phyloP scores from a whole-genome alignment of 2,797 vertebrate genomes.

The Borostomias antarcticus region DNA sequence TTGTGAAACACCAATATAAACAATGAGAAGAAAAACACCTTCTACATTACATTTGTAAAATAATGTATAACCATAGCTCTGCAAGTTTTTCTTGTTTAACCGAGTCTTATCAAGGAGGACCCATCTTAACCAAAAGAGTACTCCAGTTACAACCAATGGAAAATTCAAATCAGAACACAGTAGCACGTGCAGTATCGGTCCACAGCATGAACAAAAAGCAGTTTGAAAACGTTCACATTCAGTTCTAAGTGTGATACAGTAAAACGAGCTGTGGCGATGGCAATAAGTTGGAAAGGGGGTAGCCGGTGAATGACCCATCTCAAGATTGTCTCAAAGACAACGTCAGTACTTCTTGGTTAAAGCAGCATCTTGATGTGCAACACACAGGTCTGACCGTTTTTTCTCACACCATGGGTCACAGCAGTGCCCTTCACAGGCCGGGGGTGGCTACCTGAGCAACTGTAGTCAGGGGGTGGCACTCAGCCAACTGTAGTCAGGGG shows the following conservation, averaged over 20 bases:
- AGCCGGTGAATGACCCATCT: slow-evolving; percentile 12
- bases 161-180: slow-evolving; percentile 33
- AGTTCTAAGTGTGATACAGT: slow-evolving; percentile 46
- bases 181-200: slow-evolving; percentile 34
- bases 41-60: slow-evolving; percentile 27
- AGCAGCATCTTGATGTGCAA: slow-evolving; percentile 43
- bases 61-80: slow-evolving; percentile 39
- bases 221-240: slow-evolving; percentile 45
- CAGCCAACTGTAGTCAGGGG: slow-evolving; percentile 59
- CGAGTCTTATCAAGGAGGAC: slow-evolving; percentile 40
- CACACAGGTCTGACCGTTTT: slow-evolving; percentile 34
- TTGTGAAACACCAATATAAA: slow-evolving; percentile 9
- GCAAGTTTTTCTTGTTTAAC: slow-evolving; percentile 20
- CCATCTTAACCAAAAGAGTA: slow-evolving; percentile 37
- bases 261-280: slow-evolving; percentile 35
- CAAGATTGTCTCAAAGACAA: slow-evolving; percentile 12
- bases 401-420: slow-evolving; percentile 59
- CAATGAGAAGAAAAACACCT: slow-evolving; percentile 7
- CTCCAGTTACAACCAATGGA: slow-evolving; percentile 42
- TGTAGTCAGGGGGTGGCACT: slow-evolving; percentile 65
- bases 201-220: slow-evolving; percentile 38
- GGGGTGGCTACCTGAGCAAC: slow-evolving; percentile 73
- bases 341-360: slow-evolving; percentile 40
- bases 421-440: slow-evolving; percentile 53
- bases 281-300: slow-evolving; percentile 23